Conservation (phyloP, 1,140 invertebrate species). For the Drosophila sechellia region DNA sequence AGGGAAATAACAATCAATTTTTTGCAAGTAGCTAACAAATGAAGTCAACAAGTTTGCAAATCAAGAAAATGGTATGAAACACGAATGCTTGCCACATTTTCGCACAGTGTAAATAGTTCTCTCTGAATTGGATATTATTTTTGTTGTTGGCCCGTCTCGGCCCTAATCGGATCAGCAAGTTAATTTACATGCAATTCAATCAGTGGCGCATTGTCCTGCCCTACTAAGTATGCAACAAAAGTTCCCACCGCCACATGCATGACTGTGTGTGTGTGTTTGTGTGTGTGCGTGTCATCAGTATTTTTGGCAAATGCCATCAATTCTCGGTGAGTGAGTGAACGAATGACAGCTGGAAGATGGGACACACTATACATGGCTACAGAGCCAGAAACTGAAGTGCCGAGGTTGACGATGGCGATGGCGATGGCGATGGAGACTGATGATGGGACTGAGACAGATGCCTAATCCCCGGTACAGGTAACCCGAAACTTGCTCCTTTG, state of each 20-base stretch:
- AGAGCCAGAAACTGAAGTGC: neutral
- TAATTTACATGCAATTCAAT: conserved; percentile 82
- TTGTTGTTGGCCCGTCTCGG: conserved; percentile 46
- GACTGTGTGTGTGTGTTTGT: neutral
- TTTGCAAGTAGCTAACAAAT: neutral
- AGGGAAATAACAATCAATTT: too few relatives aligned
- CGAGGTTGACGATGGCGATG: neutral
- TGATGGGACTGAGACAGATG: conserved; percentile 37
- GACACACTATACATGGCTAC: conserved; percentile 9
- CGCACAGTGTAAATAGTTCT: conserved; percentile 17
- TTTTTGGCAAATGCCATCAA: conserved; percentile 56
- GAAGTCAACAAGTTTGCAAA: too few relatives aligned
- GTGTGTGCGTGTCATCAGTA: conserved; percentile 44
- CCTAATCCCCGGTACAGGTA: conserved; percentile 41
- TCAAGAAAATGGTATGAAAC: neutral
- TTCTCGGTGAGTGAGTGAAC: conserved; percentile 45
- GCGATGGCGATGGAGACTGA: conserved; percentile 1
- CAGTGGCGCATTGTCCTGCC: conserved; percentile 69
- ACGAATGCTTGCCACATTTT: neutral
- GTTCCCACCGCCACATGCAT: conserved; percentile 10
- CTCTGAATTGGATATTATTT: conserved; percentile 57
- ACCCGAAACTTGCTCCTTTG: conserved; percentile 29
- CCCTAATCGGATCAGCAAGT: conserved; percentile 79
- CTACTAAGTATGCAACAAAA: conserved; percentile 62
- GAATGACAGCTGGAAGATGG: conserved; percentile 45